Percentiles rank a stretch among this genome's conserved stretches.
Evolutionary conservation across 2,888 invertebrate species (phyloP).

Genomic region (Augiades crinisus): DNA sequence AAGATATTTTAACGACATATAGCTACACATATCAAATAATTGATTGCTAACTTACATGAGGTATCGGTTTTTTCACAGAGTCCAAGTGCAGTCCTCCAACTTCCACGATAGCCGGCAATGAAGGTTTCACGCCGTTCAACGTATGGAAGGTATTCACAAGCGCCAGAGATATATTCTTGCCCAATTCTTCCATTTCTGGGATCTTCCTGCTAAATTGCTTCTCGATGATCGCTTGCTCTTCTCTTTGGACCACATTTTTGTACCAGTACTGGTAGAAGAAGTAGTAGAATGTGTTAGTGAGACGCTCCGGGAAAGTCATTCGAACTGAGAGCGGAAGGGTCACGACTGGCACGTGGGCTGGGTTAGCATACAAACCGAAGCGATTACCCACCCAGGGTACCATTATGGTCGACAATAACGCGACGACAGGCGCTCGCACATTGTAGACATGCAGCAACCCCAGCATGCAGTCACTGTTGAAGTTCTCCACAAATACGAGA

Average conservation of each 20-base stretch:
- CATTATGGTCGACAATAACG: constrained; percentile 76
- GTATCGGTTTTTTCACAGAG: constrained; percentile 58
- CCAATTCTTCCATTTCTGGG: constrained; percentile 74
- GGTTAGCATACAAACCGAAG: constrained; percentile 71
- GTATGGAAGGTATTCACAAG: constrained; percentile 83
- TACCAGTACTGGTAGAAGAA: constrained; percentile 57
- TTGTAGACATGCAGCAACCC: constrained; percentile 80
- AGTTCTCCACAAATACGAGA: constrained; percentile 82
- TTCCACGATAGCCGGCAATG: constrained; percentile 81
- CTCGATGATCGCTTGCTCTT: constrained; percentile 62
- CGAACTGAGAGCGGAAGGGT: constrained; percentile 68
- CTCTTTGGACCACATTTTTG: constrained; percentile 50
- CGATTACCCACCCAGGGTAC: constrained; percentile 80
- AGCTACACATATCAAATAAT: too few species aligned
- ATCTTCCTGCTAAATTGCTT: constrained; percentile 69
- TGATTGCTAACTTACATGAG: constrained; percentile 54
- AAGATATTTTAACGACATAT: too few species aligned
- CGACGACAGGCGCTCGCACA: constrained; percentile 77
- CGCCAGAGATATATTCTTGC: constrained; percentile 74
- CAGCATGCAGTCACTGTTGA: constrained; percentile 84
- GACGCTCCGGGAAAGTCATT: constrained; percentile 75
- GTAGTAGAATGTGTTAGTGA: constrained; percentile 57
- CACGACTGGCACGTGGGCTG: constrained; percentile 77
- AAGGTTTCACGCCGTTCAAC: constrained; percentile 79
- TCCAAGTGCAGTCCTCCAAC: constrained; percentile 83